Evolutionary conservation across 1,140 invertebrate species (phyloP), one percentile per base, ranked within the genome.

Genomic region (Drosophila equinoxialis): DNA sequence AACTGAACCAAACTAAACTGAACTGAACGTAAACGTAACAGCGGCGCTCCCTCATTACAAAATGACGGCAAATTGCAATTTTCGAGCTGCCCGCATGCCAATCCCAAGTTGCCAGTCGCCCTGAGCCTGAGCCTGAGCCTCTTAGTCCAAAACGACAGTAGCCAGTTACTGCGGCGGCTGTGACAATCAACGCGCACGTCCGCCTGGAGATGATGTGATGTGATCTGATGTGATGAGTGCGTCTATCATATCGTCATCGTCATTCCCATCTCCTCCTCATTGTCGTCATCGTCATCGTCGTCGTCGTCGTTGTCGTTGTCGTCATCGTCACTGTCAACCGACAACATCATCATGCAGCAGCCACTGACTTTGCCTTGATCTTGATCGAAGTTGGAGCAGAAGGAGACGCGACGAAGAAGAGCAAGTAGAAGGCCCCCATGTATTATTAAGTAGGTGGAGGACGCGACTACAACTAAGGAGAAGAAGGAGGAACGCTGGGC

Each of bases 1-100:
- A 51, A 51, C 17, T 23, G 42, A 26, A 26, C 23, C 3, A 26
- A 45, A 45, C 42, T 11, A 5, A 45, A 45, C 42, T 5, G 17
- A 51, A 20, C 45, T 30, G 6, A 30, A 30, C 30, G 30, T 30
- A 30, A 30, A 30, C 30, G 45, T 48, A 48, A 48, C 45, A 48
- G 45, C 66, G 79, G 79, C 83, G 82, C 82, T 86, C 80, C 80
- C 84, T 87, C 84, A 87, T 87, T 87, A 87, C 84, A 87, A 87
- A 87, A 87, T 87, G 84, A 87, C 84, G 84, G 84, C 84, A 87
- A 87, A 87, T 87, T 87, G 84, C 84, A 87, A 87, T 87, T 84
- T 87, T 86, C 82, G 86, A 78, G 60, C 60, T 69, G 84, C 83
- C 83, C 80, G 80, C 83, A 89, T 83, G 83, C 83, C 83, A 68